Evolutionary conservation across 2,113 vertebrate genomes (phyloP).

Genomic region (Pholis gunnellus): DNA sequence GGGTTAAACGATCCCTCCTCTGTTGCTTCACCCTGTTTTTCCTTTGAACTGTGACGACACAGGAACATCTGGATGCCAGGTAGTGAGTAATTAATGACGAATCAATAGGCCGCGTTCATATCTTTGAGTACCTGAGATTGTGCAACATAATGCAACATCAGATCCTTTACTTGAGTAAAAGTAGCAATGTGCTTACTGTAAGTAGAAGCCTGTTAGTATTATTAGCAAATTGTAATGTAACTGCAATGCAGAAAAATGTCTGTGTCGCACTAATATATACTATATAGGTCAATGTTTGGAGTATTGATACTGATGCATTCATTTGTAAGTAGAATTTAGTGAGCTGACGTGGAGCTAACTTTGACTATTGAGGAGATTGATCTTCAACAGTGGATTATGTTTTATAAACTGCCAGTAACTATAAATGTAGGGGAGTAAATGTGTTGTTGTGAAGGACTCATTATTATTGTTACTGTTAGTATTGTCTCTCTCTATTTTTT

Average conservation of each 20-base stretch:
- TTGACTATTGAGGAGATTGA: not conserved
- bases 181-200: not conserved
- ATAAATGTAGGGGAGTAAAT: not conserved
- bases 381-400: not conserved
- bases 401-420: not conserved
- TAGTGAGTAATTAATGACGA: slow-evolving; percentile 16
- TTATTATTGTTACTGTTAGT: not conserved
- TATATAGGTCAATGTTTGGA: not conserved
- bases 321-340: not conserved
- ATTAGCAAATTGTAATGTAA: not conserved
- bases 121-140: slow-evolving; percentile 13
- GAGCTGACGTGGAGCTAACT: too few species aligned
- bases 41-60: slow-evolving; percentile 33
- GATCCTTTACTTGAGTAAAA: not conserved
- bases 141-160: slow-evolving; percentile 2
- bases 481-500: not conserved
- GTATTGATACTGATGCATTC: not conserved
- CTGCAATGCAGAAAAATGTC: not conserved
- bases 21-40: slow-evolving; percentile 30
- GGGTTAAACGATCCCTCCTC: slow-evolving; percentile 28
- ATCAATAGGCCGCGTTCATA: slow-evolving; percentile 4
- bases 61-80: slow-evolving; percentile 50
- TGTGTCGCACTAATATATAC: not conserved
- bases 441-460: not conserved
- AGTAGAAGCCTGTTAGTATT: not conserved